A percentile compares a stretch with the other conserved stretches of the same genome.
These are phyloP conservation scores for Ormyrus labotus DNA, from an alignment of 2,888 invertebrate species.

Conservation along the genomic window DNA sequence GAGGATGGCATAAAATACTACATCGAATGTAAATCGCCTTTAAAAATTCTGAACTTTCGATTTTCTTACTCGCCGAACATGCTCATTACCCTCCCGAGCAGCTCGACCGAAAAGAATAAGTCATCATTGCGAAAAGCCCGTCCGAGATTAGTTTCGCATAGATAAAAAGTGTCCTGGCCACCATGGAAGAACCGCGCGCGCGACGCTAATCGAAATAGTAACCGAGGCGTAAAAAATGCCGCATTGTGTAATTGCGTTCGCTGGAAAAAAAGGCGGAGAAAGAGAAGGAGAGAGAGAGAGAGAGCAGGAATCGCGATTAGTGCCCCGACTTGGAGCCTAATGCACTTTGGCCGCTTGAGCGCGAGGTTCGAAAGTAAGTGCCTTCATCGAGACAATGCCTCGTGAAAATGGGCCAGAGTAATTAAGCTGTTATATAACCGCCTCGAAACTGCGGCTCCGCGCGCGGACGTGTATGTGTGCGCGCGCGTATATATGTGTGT, in stretches of 20 bases:
- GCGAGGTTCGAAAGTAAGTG: slow-evolving; percentile 55
- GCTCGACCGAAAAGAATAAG: too few relatives aligned
- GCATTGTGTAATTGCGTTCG: slow-evolving; percentile 49
- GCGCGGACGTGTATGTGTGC: neutral
- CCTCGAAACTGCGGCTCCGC: slow-evolving; percentile 59
- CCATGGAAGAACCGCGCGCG: neutral
- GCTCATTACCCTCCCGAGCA: too few relatives aligned
- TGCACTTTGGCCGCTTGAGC: slow-evolving; percentile 37
- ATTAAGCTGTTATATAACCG: slow-evolving; percentile 74
- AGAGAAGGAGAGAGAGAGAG: slow-evolving; percentile 9
- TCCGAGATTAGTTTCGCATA: too few relatives aligned
- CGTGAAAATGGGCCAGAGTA: slow-evolving; percentile 74
- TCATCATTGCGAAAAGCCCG: too few relatives aligned
- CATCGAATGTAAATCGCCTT: too few relatives aligned
- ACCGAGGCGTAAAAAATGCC: slow-evolving; percentile 31
- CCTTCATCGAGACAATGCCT: slow-evolving; percentile 70
- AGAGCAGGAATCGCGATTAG: slow-evolving; percentile 5
- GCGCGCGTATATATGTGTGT: neutral
- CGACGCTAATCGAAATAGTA: slow-evolving; percentile 20
- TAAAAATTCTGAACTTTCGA: too few relatives aligned
- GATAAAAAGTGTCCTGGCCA: too few relatives aligned
- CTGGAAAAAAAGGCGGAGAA: neutral
- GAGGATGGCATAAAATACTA: too few relatives aligned
- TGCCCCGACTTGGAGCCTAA: slow-evolving; percentile 15
- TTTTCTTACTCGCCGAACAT: too few relatives aligned